phyloP scores from a whole-genome alignment of 1,140 invertebrate species.

The Plutomurus gul region DNA sequence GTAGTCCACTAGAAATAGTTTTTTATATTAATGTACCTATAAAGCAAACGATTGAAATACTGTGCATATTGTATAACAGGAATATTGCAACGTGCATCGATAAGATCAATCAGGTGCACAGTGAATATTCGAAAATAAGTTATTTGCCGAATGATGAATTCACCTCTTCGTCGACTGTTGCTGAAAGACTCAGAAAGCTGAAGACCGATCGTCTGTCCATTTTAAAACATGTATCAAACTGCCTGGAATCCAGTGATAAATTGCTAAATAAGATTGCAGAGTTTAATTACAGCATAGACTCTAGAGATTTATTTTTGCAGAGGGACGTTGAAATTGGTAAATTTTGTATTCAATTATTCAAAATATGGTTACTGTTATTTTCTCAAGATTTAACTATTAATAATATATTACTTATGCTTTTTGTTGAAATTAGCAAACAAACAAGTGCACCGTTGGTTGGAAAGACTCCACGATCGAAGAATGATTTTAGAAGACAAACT shows the following conservation, averaged over 20 bases:
- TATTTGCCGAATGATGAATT: background rate
- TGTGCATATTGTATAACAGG: background rate
- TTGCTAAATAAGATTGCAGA: conserved; percentile 32
- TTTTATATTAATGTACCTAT: background rate
- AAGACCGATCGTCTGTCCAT: conserved; percentile 20
- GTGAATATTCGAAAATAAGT: conserved; percentile 30
- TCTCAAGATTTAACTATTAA: no score
- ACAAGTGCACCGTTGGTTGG: conserved; percentile 75
- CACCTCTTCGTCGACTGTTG: background rate
- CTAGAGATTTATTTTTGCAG: conserved; percentile 28
- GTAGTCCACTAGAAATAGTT: no score
- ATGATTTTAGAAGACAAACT: conserved; percentile 71
- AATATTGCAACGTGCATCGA: conserved; percentile 13
- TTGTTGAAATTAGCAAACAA: conserved; percentile 57
- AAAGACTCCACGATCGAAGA: conserved; percentile 76
- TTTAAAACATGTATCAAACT: conserved; percentile 13
- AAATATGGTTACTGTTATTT: no score
- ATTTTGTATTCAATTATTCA: no score
- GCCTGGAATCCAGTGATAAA: conserved; percentile 33
- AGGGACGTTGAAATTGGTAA: conserved; percentile 41
- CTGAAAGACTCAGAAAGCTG: background rate
- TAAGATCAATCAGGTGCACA: conserved; percentile 37
- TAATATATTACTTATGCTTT: no score
- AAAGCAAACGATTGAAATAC: background rate
- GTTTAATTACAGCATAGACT: conserved; percentile 34